Conservation (phyloP, 2,888 invertebrate genomes). For the Pachymerium ferrugineum region DNA sequence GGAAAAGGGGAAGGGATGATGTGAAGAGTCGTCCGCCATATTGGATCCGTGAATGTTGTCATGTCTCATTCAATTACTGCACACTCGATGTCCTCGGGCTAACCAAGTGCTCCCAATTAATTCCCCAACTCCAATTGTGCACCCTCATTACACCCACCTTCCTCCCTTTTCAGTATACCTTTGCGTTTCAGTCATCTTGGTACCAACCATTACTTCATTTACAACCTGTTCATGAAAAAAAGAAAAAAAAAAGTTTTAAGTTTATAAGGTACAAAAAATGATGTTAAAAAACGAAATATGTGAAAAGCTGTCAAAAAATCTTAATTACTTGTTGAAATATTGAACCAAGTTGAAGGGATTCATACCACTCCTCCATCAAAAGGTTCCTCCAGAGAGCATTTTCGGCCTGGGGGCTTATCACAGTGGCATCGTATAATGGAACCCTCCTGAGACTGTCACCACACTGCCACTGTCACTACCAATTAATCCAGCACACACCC, state of each 20-base stretch:
- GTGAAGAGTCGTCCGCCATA: constrained; percentile 3
- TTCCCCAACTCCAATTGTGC: background rate
- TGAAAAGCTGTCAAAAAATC: background rate
- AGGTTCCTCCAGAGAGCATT: background rate
- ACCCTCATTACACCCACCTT: constrained; percentile 4
- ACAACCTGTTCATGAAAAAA: no score
- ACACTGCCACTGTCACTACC: constrained; percentile 9
- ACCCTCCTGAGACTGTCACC: constrained; percentile 13
- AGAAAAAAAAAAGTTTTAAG: no score
- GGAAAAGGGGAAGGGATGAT: background rate
- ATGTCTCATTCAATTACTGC: constrained; percentile 8
- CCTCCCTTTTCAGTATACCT: background rate
- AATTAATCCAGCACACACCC: background rate
- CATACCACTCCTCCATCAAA: background rate
- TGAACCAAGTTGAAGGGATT: background rate
- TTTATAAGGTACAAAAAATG: no score
- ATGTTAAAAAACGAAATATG: background rate
- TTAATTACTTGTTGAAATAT: constrained; percentile 1
- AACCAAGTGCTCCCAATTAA: constrained; percentile 13
- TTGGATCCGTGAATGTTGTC: constrained; percentile 13
- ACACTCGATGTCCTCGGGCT: background rate
- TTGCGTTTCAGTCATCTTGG: no score
- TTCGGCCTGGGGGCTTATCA: background rate
- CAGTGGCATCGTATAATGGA: constrained; percentile 1
- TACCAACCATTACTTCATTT: no score